These are phyloP conservation scores for Perognathus longimembris DNA, from an alignment of 2,113 vertebrate species.

Conservation along the genomic window DNA sequence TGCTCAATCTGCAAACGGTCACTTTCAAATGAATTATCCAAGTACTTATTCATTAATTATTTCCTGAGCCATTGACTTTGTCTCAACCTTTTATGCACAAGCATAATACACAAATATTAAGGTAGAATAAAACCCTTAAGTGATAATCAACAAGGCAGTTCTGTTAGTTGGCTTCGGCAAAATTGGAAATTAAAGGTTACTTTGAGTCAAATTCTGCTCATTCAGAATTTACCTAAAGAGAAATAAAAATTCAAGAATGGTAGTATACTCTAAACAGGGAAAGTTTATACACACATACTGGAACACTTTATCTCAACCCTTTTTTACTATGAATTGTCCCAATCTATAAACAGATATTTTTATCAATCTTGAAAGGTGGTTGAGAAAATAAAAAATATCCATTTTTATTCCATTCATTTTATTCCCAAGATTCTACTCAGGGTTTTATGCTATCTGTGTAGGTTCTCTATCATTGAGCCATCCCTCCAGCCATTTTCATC, in stretches of 20 bases:
- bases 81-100: background rate
- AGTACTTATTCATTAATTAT: background rate
- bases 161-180: background rate
- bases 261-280: too few relatives aligned
- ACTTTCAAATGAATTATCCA: background rate
- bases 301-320: background rate
- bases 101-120: background rate
- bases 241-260: too few relatives aligned
- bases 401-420: too few relatives aligned
- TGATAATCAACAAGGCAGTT: background rate
- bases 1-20: background rate
- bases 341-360: background rate
- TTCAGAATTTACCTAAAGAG: too few relatives aligned
- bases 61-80: background rate
- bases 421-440: too few relatives aligned
- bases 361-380: background rate
- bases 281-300: background rate
- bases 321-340: background rate
- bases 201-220: background rate
- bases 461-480: too few relatives aligned
- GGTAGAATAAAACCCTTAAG: background rate
- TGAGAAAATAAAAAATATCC: background rate
- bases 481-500: too few relatives aligned
- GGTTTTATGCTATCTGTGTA: too few relatives aligned
- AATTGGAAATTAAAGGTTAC: too few relatives aligned